Evolutionary conservation across 53 echinoderm and acorn worm species (phyloP), one percentile per base, ranked within the genome.

Genomic region (Hippasteria phrygiana): DNA sequence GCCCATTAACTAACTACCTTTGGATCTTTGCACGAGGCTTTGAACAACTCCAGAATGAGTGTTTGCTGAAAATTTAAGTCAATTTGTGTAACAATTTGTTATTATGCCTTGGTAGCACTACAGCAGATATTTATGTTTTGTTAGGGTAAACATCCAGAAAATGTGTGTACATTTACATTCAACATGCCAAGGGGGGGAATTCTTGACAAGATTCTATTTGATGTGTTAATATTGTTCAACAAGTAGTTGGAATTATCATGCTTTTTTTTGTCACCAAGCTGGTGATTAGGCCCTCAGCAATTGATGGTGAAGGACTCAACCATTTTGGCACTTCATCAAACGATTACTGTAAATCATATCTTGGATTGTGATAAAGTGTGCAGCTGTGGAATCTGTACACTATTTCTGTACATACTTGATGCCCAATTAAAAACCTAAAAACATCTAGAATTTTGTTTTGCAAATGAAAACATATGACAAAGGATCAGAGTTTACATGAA

Each of bases 61-160:
- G 81, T 81, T 81, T 81, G 65, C 81, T 20, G 65, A 81, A 41
- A 81, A 81, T 81, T 81, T 81, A 81, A 81, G 81, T 81, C 81
- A 81, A 81, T 81, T 81, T 81, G 81, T 81, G 81, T 81, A 81
- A 65, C 81, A 81, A 81, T 81, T 63, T 63, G 63, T 39, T n/a
- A 81, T 43, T 39, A 59, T 64, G 43, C 55, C 24, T 8, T 31
- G 56, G 39, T 34, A 33, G 77, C 26, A 67, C 34, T 39, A 79
- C n/a, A 36, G 78, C 56, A 78, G 78, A 78, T 78, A 76, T 51
- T 76, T 29, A 47, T 76, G 50, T 76, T 76, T 76, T 76, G 50
- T 48, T 29, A 76, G 76, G 48, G 76, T 50, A 76, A 76, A 76
- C 76, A 76, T 47, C 46, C 76, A 26, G 24, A 51, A 76, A 76